phyloP scores from a whole-genome alignment of 2,888 invertebrate genomes.

The Oscheius sp. region DNA sequence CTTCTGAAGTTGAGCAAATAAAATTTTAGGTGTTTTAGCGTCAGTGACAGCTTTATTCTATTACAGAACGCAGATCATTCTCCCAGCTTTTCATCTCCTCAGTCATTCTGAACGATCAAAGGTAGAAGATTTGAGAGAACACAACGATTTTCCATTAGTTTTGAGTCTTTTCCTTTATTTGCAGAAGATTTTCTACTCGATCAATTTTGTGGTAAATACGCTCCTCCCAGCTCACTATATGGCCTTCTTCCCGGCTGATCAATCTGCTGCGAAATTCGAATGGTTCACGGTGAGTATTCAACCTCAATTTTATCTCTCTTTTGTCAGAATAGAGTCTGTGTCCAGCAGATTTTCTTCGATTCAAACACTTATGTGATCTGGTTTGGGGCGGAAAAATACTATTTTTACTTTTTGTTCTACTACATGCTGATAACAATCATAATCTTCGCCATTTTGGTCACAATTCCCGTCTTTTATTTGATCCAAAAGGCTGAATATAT shows the following conservation, averaged over 20 bases:
- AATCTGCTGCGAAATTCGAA: background rate
- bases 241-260: background rate
- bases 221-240: background rate
- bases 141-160: too few species aligned
- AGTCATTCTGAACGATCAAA: background rate
- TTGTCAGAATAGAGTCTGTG: conserved; percentile 1
- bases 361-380: background rate
- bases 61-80: background rate
- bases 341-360: conserved; percentile 4
- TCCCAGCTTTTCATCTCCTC: background rate
- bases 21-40: background rate
- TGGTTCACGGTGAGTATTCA: background rate
- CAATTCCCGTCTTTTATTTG: background rate
- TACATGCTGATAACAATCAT: background rate
- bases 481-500: too few species aligned
- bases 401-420: conserved; percentile 8
- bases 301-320: background rate
- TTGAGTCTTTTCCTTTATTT: too few species aligned
- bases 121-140: background rate
- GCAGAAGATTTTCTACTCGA: background rate
- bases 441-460: background rate
- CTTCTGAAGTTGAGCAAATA: background rate
- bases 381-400: conserved; percentile 8
- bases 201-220: background rate
- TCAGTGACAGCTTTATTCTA: background rate